A percentile compares a stretch with the other conserved stretches of the same genome.
Conservation (phyloP, 2,888 invertebrate species). For the Petrophora chlorosata region DNA sequence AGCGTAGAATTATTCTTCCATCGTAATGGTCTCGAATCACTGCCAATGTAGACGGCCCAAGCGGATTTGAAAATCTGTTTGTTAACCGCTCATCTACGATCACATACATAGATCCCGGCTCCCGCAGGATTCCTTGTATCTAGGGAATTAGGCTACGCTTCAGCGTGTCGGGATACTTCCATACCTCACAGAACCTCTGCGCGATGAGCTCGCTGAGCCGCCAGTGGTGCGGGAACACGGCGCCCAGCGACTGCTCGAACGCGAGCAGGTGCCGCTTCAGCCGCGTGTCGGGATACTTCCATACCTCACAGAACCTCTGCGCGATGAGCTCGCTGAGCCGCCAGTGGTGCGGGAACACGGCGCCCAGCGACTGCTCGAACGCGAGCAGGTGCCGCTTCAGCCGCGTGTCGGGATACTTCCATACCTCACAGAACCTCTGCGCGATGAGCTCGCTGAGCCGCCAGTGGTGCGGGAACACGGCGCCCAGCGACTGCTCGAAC, state of each 20-base stretch:
- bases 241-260: conserved; percentile 92
- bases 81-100: too few relatives aligned
- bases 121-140: too few relatives aligned
- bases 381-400: conserved; percentile 96
- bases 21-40: too few relatives aligned
- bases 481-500: conserved; percentile 92
- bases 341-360: conserved; percentile 95
- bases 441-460: conserved; percentile 97
- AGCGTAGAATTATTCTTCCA: too few relatives aligned
- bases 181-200: conserved; percentile 91
- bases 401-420: too few relatives aligned
- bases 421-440: conserved; percentile 91
- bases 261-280: conserved; percentile 96
- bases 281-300: too few relatives aligned
- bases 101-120: too few relatives aligned
- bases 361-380: conserved; percentile 92
- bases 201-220: conserved; percentile 97
- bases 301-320: conserved; percentile 91
- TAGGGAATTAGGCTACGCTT: conserved; percentile 97
- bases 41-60: too few relatives aligned
- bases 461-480: conserved; percentile 95
- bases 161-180: conserved; percentile 86
- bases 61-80: too few relatives aligned
- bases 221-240: conserved; percentile 95
- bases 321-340: conserved; percentile 97